Evolutionary conservation across 2,888 invertebrate genomes (phyloP).

Genomic region (Tortrix viridana): DNA sequence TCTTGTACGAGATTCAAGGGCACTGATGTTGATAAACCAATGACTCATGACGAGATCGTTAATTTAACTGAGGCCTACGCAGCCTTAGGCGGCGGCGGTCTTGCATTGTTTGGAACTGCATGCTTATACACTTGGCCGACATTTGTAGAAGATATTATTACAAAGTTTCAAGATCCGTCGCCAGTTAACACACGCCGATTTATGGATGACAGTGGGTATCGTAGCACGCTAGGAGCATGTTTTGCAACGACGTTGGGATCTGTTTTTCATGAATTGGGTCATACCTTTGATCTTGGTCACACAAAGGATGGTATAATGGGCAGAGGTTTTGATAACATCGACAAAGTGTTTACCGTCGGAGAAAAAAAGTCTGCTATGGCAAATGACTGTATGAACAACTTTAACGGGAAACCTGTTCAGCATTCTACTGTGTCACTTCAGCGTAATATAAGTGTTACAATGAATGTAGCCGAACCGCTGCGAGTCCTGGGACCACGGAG

Average conservation of each 20-base stretch:
- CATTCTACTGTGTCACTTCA: slow-evolving; percentile 85
- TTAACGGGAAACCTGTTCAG: slow-evolving; percentile 84
- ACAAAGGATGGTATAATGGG: slow-evolving; percentile 97
- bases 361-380: slow-evolving; percentile 73
- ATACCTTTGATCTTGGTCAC: slow-evolving; percentile 97
- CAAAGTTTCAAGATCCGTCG: slow-evolving; percentile 77
- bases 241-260: slow-evolving; percentile 96
- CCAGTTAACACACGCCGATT: slow-evolving; percentile 88
- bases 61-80: slow-evolving; percentile 91
- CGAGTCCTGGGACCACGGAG: slow-evolving; percentile 80
- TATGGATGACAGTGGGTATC: slow-evolving; percentile 96
- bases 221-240: slow-evolving; percentile 93
- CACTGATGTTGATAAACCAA: slow-evolving; percentile 83
- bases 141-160: slow-evolving; percentile 86
- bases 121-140: slow-evolving; percentile 96
- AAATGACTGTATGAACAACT: slow-evolving; percentile 84
- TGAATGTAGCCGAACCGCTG: slow-evolving; percentile 84
- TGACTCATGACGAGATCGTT: slow-evolving; percentile 88
- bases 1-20: slow-evolving; percentile 93
- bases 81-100: slow-evolving; percentile 95
- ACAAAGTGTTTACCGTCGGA: slow-evolving; percentile 89
- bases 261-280: slow-evolving; percentile 96
- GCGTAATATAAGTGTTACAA: slow-evolving; percentile 85
- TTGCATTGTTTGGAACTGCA: slow-evolving; percentile 95
- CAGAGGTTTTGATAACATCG: slow-evolving; percentile 93